Base-by-base conservation (phyloP, 2,888 invertebrate genomes). In the Pinctada fucata region DNA sequence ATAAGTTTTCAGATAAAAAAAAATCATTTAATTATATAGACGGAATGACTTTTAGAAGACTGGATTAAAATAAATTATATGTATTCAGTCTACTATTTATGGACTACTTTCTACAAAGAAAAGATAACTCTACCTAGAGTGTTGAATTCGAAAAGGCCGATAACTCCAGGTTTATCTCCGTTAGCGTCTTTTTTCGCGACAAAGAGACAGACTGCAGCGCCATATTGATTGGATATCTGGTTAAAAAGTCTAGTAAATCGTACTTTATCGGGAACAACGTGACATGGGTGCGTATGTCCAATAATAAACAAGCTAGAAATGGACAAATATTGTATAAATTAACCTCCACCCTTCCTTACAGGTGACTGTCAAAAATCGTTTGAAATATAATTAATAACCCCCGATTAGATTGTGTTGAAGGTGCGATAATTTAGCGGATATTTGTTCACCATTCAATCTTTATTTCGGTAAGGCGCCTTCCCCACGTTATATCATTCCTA, bases 371-470 rank as follows among this genome's bases (percentile, higher is more conserved):
- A 78, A 63, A 67, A n/a, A 52, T 68, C 72, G 67, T 73, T 73
- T 78, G 78, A 73, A 58, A 65, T 69, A 73, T 73, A 78, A 78
- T 78, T 78, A 78, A 78, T 78, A 73, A 68, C 50, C 47, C 49
- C 66, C 63, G 73, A 73, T 72, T 64, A 69, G 50, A 78, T 78
- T 78, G 73, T 73, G 67, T 68, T 68, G 16, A 50, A 78, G 78
- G 78, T 73, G 78, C 71, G 78, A 78, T 78, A 78, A 78, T 78
- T 75, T 69, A 58, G 45, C 47, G 52, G 58, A 52, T 75, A 75
- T 75, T 75, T 75, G 75, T 75, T 47, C 47, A 48, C 45, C 69
- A 75, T 69, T 69, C 75, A 75, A 49, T 58, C 49, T 49, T 66
- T 58, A 68, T 52, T 69, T 47, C 52, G 51, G 48, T 52, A 13